Percentiles rank a stretch among this genome's conserved stretches.
Evolutionary conservation across 2,113 vertebrate species (phyloP).

Genomic region (Uria lomvia): DNA sequence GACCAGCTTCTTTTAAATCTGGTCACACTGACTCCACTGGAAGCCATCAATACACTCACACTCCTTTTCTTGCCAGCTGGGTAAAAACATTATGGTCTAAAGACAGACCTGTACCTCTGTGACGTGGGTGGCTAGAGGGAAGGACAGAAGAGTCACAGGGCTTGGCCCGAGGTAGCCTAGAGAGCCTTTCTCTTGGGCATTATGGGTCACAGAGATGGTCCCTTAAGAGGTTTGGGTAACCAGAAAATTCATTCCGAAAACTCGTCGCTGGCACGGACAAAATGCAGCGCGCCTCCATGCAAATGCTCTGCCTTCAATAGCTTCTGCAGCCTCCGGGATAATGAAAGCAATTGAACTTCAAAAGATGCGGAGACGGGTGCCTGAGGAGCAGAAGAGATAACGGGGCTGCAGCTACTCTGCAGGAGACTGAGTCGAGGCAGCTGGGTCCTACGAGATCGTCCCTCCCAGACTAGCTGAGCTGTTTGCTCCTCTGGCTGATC

Average conservation of each 20-base stretch:
- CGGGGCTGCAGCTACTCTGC: neutral
- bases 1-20: neutral
- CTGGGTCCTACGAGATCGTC: neutral
- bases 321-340: constrained; percentile 17
- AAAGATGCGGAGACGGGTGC: accelerated
- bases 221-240: neutral
- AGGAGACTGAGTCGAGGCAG: neutral
- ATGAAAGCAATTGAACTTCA: constrained; percentile 49
- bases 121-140: neutral
- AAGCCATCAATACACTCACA: neutral
- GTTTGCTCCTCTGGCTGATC: neutral
- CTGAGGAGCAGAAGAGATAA: constrained; percentile 14
- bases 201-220: neutral
- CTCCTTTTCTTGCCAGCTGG: neutral
- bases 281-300: neutral
- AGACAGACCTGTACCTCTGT: neutral
- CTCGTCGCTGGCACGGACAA: neutral
- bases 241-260: neutral
- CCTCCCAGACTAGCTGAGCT: neutral
- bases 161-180: neutral
- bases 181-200: neutral
- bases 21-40: neutral
- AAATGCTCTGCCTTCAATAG: neutral
- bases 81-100: neutral
- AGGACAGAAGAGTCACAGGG: neutral